phyloP scores from a whole-genome alignment of 1,140 invertebrate species.

The Marisa cornuarietis region DNA sequence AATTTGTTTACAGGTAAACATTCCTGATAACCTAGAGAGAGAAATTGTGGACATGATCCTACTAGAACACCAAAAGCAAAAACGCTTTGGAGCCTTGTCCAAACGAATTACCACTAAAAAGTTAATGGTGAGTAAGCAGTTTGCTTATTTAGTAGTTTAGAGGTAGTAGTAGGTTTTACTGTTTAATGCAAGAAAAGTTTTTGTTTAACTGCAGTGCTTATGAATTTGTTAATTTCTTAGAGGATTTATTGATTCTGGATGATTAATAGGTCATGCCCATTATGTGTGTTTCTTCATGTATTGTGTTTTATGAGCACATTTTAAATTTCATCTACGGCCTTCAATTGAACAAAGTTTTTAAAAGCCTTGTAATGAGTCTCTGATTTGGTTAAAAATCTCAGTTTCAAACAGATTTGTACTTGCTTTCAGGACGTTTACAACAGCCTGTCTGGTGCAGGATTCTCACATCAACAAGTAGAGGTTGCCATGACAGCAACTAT shows the following conservation, averaged over 20 bases:
- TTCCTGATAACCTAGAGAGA: constrained; percentile 42
- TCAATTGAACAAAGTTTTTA: background rate
- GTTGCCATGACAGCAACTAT: constrained; percentile 55
- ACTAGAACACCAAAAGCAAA: constrained; percentile 34
- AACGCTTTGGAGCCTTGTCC: constrained; percentile 43
- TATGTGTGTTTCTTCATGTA: too few species aligned
- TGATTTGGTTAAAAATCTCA: background rate
- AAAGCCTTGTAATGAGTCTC: background rate
- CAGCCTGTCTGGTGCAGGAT: constrained; percentile 54
- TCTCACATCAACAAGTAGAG: constrained; percentile 58
- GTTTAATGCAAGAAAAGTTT: background rate
- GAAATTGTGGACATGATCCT: constrained; percentile 47
- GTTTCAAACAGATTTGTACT: background rate
- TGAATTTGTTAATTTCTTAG: background rate
- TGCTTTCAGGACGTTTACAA: constrained; percentile 59
- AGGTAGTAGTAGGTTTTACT: background rate
- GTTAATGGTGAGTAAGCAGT: constrained; percentile 44
- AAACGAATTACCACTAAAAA: constrained; percentile 58
- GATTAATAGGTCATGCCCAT: too few species aligned
- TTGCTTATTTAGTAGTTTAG: background rate
- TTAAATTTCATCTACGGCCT: background rate
- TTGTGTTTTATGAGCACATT: too few species aligned
- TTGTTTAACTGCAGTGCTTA: background rate
- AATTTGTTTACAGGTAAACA: constrained; percentile 32
- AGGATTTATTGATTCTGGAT: too few species aligned